These are phyloP conservation scores for Andricus curvator DNA, from an alignment of 2,888 invertebrate genomes.

Conservation along the genomic window DNA sequence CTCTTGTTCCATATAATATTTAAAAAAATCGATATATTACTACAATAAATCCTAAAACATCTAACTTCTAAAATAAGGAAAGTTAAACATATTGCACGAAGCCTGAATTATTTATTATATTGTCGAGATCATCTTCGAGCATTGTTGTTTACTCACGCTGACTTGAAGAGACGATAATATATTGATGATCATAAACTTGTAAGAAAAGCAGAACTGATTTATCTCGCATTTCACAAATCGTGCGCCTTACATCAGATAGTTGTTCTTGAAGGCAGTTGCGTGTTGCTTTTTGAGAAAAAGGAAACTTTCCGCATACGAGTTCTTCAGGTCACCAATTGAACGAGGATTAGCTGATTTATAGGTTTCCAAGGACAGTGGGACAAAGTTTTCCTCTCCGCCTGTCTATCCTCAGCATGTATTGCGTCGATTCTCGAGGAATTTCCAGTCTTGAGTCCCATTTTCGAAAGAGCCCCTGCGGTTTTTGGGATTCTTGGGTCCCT, in stretches of 20 bases:
- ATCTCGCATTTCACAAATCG: background rate
- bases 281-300: conserved; percentile 6
- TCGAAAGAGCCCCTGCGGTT: conserved; percentile 54
- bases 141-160: conserved; percentile 1
- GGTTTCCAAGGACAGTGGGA: conserved; percentile 18
- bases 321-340: conserved; percentile 36
- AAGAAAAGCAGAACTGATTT: background rate
- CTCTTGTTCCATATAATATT: conserved; percentile 6
- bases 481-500: conserved; percentile 47
- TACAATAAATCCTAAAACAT: background rate
- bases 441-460: conserved; percentile 52
- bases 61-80: background rate
- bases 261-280: background rate
- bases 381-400: conserved; percentile 15
- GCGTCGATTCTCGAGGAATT: conserved; percentile 48
- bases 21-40: background rate
- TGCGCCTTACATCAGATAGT: conserved; percentile 10
- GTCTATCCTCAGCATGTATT: conserved; percentile 19
- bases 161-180: conserved; percentile 3
- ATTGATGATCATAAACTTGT: conserved; percentile 9
- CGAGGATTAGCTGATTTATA: conserved; percentile 36
- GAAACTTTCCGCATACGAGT: background rate
- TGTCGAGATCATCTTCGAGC: background rate
- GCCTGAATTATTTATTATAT: conserved; percentile 6
- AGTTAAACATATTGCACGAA: conserved; percentile 12